Evolutionary conservation across 2,888 invertebrate genomes (phyloP).

Genomic region (Cylloceria caligata): DNA sequence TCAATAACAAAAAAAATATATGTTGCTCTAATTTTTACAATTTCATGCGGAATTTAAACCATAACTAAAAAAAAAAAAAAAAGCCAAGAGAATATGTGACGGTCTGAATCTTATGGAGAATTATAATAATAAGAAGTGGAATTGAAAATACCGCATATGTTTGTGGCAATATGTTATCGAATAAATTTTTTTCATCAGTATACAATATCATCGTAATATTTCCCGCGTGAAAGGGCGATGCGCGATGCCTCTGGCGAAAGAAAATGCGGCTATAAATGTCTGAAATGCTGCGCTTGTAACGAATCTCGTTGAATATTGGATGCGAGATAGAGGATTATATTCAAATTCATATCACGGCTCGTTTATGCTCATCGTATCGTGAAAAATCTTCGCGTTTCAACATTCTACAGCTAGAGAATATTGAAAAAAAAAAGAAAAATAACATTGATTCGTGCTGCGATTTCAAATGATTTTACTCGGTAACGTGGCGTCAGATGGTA

Average conservation of each 20-base stretch:
- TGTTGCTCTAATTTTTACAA: too few species aligned
- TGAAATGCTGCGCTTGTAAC: slow-evolving; percentile 34
- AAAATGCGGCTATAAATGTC: slow-evolving; percentile 28
- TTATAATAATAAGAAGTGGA: too few species aligned
- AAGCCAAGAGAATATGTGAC: too few species aligned
- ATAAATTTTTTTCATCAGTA: too few species aligned
- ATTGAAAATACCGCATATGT: too few species aligned
- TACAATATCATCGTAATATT: slow-evolving; percentile 33
- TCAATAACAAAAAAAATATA: too few species aligned
- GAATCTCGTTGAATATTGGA: slow-evolving; percentile 22
- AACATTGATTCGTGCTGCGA: slow-evolving; percentile 1
- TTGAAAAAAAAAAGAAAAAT: not conserved
- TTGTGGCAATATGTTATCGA: too few species aligned
- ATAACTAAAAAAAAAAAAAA: too few species aligned
- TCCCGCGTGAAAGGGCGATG: not conserved
- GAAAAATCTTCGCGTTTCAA: not conserved
- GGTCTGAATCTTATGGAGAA: too few species aligned
- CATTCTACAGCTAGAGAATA: not conserved
- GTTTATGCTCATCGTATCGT: slow-evolving; percentile 10
- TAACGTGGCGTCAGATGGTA: not conserved
- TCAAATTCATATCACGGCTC: slow-evolving; percentile 16
- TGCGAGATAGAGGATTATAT: slow-evolving; percentile 35
- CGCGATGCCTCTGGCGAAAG: not conserved
- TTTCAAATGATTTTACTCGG: slow-evolving; percentile 6
- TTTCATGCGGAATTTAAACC: too few species aligned